Percentiles rank a stretch among this genome's conserved stretches.
Evolutionary conservation across 2,797 vertebrate genomes (phyloP).

Genomic region (Alexandromys oeconomus): DNA sequence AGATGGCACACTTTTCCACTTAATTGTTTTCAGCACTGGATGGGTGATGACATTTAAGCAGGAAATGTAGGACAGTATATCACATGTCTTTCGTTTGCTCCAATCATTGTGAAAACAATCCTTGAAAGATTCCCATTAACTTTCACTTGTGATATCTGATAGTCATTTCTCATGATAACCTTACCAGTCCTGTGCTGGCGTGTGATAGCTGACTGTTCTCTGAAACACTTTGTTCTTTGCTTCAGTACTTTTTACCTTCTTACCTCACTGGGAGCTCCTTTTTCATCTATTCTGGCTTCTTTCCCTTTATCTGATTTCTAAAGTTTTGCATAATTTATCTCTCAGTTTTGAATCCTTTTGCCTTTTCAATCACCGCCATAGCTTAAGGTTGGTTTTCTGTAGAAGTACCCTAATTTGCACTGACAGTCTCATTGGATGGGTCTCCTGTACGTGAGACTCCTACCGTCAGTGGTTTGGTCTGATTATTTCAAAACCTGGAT

Average conservation of each 20-base stretch:
- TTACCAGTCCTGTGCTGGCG: not conserved
- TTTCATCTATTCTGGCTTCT: not conserved
- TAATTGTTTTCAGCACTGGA: slow-evolving; percentile 55
- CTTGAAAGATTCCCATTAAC: slow-evolving; percentile 45
- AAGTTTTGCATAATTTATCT: not conserved
- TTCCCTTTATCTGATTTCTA: slow-evolving; percentile 16
- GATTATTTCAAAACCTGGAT: slow-evolving; percentile 6
- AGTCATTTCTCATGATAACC: slow-evolving; percentile 40
- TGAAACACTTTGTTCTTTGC: not conserved
- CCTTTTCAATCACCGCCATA: not conserved
- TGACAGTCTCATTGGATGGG: not conserved
- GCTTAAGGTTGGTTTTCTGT: not conserved
- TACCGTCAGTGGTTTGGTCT: not conserved
- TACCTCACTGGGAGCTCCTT: not conserved
- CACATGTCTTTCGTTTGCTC: slow-evolving; percentile 26
- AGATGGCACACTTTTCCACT: slow-evolving; percentile 54
- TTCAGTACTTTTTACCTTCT: not conserved
- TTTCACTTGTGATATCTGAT: slow-evolving; percentile 32
- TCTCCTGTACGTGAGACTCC: not conserved
- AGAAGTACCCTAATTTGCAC: not conserved
- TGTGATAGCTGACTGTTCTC: slow-evolving; percentile 19
- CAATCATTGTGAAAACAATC: slow-evolving; percentile 36
- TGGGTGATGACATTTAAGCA: slow-evolving; percentile 64
- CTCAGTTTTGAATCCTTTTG: slow-evolving; percentile 1
- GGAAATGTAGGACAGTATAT: slow-evolving; percentile 52